A percentile compares a stretch with the other conserved stretches of the same genome.
These are phyloP conservation scores for Scaptomyza cyrtandrae DNA, from an alignment of 2,888 invertebrate genomes.

Conservation along the genomic window DNA sequence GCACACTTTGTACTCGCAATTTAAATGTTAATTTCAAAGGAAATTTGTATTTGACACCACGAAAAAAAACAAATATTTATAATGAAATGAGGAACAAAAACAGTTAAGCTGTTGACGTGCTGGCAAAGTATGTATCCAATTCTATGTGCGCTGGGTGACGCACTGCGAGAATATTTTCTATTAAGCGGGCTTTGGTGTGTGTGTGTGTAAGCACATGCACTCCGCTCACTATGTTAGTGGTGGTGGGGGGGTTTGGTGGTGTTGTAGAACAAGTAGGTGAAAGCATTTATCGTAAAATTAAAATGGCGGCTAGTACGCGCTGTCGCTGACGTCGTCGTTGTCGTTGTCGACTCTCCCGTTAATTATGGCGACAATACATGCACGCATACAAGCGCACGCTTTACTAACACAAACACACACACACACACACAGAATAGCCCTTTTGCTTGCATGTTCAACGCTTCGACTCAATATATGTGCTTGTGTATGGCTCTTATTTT, in stretches of 20 bases:
- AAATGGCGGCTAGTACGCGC: slow-evolving; percentile 79
- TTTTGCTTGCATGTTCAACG: slow-evolving; percentile 55
- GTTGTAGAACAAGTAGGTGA: slow-evolving; percentile 73
- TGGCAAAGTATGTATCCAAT: slow-evolving; percentile 34
- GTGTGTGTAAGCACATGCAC: slow-evolving; percentile 42
- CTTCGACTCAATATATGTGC: slow-evolving; percentile 8
- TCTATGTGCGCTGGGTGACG: slow-evolving; percentile 48
- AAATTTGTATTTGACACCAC: slow-evolving; percentile 50
- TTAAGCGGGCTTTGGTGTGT: not conserved
- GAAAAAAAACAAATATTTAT: slow-evolving; percentile 1
- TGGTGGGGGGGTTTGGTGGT: not conserved
- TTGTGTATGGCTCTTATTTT: slow-evolving; percentile 8
- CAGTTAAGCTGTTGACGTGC: slow-evolving; percentile 53
- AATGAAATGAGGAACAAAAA: slow-evolving; percentile 9
- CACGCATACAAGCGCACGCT: slow-evolving; percentile 53
- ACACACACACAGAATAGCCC: slow-evolving; percentile 32
- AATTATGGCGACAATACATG: slow-evolving; percentile 78
- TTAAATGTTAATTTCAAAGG: slow-evolving; percentile 47
- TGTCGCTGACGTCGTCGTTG: slow-evolving; percentile 67
- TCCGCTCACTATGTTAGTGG: slow-evolving; percentile 19
- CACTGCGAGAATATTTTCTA: slow-evolving; percentile 47
- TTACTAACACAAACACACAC: slow-evolving; percentile 30
- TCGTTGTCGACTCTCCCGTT: slow-evolving; percentile 52
- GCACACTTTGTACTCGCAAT: slow-evolving; percentile 22
- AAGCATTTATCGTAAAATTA: slow-evolving; percentile 80